These are phyloP conservation scores for Pseudorhombus dupliciocellatus DNA, from an alignment of 2,113 vertebrate species.

Conservation along the genomic window DNA sequence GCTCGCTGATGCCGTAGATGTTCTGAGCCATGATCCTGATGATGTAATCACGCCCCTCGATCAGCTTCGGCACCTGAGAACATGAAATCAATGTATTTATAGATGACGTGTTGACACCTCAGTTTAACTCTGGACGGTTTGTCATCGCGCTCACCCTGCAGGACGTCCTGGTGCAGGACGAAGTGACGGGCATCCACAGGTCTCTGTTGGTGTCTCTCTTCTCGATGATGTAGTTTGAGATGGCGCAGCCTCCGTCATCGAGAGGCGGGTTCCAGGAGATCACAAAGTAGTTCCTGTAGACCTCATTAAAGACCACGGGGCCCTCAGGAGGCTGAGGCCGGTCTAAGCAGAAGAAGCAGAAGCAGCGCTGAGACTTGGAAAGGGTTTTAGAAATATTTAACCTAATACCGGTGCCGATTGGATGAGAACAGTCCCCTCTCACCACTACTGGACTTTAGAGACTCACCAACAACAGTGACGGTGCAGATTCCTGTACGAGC, in stretches of 20 bases:
- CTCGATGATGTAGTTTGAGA: slow-evolving; percentile 97
- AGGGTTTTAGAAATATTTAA: not conserved
- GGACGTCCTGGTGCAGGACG: slow-evolving; percentile 89
- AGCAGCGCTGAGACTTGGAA: not conserved
- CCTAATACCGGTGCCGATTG: not conserved
- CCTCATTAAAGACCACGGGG: slow-evolving; percentile 92
- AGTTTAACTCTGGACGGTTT: too few species aligned
- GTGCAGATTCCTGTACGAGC: slow-evolving; percentile 89
- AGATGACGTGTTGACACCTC: not conserved
- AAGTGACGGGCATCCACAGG: slow-evolving; percentile 96
- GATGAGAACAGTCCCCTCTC: not conserved
- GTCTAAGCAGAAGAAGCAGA: slow-evolving; percentile 77
- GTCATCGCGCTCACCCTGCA: slow-evolving; percentile 80
- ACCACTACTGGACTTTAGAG: too few species aligned
- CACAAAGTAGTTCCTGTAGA: slow-evolving; percentile 93
- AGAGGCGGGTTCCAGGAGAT: slow-evolving; percentile 97
- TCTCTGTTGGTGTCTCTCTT: slow-evolving; percentile 95
- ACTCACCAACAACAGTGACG: slow-evolving; percentile 93
- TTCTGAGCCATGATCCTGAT: slow-evolving; percentile 97
- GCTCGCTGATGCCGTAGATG: slow-evolving; percentile 94
- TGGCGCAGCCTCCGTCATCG: slow-evolving; percentile 94
- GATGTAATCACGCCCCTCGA: slow-evolving; percentile 96
- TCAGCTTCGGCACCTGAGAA: slow-evolving; percentile 86
- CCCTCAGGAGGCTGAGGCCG: slow-evolving; percentile 95
- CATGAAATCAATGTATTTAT: too few species aligned